Evolutionary conservation across 2,113 vertebrate genomes (phyloP).

Genomic region (Catagonus wagneri): DNA sequence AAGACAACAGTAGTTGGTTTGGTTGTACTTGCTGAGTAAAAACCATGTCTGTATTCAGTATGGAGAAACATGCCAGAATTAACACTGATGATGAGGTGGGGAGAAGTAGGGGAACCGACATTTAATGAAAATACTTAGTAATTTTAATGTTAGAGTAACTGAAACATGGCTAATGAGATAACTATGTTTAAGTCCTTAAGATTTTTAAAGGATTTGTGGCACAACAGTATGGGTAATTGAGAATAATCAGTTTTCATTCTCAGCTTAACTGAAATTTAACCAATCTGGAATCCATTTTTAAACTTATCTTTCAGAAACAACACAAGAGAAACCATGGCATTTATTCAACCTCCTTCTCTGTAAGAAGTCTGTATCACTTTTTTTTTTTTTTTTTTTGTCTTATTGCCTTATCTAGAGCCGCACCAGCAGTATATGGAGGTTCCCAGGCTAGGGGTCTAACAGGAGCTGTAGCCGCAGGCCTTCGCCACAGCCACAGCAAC

Average conservation of each 20-base stretch:
- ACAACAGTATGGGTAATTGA: not conserved
- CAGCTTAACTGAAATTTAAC: not conserved
- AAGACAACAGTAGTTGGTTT: conserved; percentile 28
- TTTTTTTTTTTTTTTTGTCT: no score
- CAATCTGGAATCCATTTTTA: not conserved
- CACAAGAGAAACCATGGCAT: not conserved
- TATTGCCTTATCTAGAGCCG: no score
- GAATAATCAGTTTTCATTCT: conserved; percentile 51
- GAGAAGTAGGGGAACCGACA: not conserved
- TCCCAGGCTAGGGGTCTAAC: no score
- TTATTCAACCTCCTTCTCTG: not conserved
- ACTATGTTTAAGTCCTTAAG: conserved; percentile 1
- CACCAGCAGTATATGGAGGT: no score
- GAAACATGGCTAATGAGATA: not conserved
- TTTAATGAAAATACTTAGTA: not conserved
- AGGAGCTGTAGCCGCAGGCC: no score
- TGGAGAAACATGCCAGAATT: rapidly evolving
- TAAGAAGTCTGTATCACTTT: not conserved
- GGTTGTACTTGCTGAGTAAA: not conserved
- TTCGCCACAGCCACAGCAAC: no score
- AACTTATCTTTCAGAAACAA: not conserved
- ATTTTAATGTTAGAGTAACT: conserved; percentile 10
- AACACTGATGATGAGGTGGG: not conserved
- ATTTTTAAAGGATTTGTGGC: conserved; percentile 24
- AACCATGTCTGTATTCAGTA: not conserved